Percentiles rank a stretch among this genome's conserved stretches.
Conservation (phyloP, 2,113 vertebrate species). For the Gopherus flavomarginatus region DNA sequence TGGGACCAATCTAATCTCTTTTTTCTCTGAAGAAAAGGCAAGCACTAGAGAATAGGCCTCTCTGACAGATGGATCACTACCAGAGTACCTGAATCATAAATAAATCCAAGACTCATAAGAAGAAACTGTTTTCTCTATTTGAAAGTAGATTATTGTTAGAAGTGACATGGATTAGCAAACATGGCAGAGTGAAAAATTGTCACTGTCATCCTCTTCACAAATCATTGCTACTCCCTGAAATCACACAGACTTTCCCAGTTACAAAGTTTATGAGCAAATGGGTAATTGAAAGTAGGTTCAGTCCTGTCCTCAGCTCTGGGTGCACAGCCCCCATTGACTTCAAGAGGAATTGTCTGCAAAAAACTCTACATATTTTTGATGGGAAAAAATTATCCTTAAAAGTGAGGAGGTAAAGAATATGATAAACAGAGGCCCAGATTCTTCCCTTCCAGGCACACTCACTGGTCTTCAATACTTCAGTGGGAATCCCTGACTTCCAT, state of each 20-base stretch:
- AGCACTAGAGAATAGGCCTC: neutral
- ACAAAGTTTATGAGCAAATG: neutral
- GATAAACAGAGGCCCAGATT: neutral
- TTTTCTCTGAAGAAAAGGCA: neutral
- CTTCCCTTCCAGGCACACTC: neutral
- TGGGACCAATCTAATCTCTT: neutral
- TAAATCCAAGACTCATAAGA: neutral
- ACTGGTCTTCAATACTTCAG: neutral
- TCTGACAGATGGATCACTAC: neutral
- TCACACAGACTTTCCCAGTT: neutral
- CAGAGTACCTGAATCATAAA: neutral
- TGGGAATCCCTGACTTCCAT: neutral
- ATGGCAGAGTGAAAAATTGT: constrained; percentile 1
- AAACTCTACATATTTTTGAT: neutral
- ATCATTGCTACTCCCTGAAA: neutral
- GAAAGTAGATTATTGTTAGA: neutral
- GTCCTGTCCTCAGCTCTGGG: neutral
- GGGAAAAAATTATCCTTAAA: neutral
- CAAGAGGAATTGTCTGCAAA: neutral
- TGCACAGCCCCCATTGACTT: neutral
- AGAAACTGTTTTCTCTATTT: neutral
- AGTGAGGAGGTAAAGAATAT: neutral
- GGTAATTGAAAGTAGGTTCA: neutral
- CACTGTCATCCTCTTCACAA: neutral
- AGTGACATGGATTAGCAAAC: neutral